A percentile compares a stretch with the other conserved stretches of the same genome.
Conservation (phyloP, 1,140 invertebrate species). For the Drosophila pandora region DNA sequence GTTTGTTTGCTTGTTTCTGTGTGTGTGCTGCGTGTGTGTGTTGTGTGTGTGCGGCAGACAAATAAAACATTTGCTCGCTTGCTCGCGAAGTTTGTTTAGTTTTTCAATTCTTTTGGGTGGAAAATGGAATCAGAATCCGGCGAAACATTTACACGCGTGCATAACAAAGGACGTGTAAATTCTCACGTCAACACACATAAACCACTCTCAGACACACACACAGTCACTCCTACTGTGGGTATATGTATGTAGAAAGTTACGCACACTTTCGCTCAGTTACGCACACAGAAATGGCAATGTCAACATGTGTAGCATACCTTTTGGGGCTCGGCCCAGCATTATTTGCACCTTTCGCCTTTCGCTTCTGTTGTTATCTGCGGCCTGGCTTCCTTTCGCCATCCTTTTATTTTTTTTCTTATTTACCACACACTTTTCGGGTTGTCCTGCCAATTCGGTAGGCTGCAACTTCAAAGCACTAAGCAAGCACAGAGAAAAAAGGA, state of each 20-base stretch:
- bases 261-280: conserved; percentile 22
- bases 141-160: conserved; percentile 78
- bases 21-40: background rate
- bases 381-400: background rate
- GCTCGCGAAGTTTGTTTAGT: conserved; percentile 65
- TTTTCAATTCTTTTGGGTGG: conserved; percentile 60
- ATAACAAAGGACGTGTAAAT: conserved; percentile 80
- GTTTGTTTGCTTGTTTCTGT: conserved; percentile 38
- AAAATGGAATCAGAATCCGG: conserved; percentile 24
- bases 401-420: conserved; percentile 42
- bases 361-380: conserved; percentile 21
- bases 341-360: conserved; percentile 66
- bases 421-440: conserved; percentile 27
- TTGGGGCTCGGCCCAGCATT: conserved; percentile 68
- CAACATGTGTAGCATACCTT: conserved; percentile 76
- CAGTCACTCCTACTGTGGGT: conserved; percentile 5
- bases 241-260: background rate
- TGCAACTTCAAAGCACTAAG: conserved; percentile 66
- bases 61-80: conserved; percentile 73
- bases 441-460: conserved; percentile 5
- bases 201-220: conserved; percentile 41
- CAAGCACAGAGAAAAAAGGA: conserved; percentile 5
- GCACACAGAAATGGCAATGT: conserved; percentile 56
- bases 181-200: conserved; percentile 75
- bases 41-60: conserved; percentile 50